Conservation (phyloP, 1,140 invertebrate species). For the Bombus affinis region DNA sequence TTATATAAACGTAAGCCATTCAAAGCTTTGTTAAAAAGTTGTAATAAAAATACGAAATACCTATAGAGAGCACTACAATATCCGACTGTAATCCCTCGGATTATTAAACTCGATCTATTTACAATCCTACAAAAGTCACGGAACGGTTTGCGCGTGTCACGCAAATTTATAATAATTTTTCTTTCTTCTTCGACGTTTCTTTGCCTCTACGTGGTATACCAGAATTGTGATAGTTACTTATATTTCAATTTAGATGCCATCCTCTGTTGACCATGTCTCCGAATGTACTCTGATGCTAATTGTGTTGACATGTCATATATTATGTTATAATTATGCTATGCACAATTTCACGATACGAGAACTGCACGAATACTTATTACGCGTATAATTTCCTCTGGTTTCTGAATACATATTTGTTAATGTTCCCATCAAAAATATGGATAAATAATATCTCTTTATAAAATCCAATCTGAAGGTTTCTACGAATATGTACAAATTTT, state of each 20-base stretch:
- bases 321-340: background rate
- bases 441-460: background rate
- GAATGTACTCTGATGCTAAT: background rate
- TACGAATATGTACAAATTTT: no score
- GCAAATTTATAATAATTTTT: background rate
- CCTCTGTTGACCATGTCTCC: no score
- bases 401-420: background rate
- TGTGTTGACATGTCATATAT: background rate
- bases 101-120: background rate
- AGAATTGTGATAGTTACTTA: background rate
- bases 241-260: background rate
- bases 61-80: background rate
- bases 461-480: no score
- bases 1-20: no score
- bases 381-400: background rate
- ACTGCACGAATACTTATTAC: background rate
- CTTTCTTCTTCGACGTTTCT: background rate
- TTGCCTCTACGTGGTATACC: no score
- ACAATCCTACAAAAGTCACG: background rate
- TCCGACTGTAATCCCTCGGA: background rate
- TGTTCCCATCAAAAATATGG: background rate
- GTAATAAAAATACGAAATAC: no score
- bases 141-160: background rate
- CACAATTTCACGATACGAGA: background rate
- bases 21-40: no score